Evolutionary conservation across 2,797 vertebrate species (phyloP).

Genomic region (Gobio occitaniae): DNA sequence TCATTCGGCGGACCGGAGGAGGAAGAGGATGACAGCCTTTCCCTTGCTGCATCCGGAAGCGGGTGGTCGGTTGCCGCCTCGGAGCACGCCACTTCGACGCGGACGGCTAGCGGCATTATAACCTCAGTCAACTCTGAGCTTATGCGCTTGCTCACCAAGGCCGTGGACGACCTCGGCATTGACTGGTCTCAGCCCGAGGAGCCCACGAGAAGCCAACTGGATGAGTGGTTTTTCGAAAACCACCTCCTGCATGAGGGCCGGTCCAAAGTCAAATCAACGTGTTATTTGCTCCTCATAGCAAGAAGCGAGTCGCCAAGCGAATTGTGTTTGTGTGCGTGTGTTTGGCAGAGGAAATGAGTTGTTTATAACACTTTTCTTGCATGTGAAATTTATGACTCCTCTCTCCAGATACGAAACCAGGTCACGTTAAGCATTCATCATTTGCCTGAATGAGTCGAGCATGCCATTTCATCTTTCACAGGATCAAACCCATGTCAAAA

Average conservation of each 20-base stretch:
- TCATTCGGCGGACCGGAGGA: too few species aligned
- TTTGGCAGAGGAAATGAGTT: background rate
- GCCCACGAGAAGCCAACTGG: too few species aligned
- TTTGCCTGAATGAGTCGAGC: background rate
- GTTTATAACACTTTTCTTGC: slow-evolving; percentile 42
- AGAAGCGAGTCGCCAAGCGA: background rate
- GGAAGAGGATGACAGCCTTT: too few species aligned
- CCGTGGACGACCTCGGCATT: too few species aligned
- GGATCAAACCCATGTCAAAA: slow-evolving; percentile 21
- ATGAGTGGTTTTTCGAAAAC: too few species aligned
- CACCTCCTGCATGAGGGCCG: background rate
- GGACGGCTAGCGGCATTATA: too few species aligned
- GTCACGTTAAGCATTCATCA: slow-evolving; percentile 36
- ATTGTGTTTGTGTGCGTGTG: slow-evolving; percentile 10
- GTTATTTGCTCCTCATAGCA: background rate
- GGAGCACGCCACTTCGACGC: too few species aligned
- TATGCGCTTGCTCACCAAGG: too few species aligned
- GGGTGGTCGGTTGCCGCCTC: too few species aligned
- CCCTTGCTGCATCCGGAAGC: too few species aligned
- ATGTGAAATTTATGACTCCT: slow-evolving; percentile 28
- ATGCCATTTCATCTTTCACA: slow-evolving; percentile 11
- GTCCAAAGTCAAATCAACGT: background rate
- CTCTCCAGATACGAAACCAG: slow-evolving; percentile 31
- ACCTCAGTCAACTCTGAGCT: too few species aligned
- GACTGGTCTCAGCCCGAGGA: too few species aligned